phyloP scores from a whole-genome alignment of 2,113 vertebrate genomes.

The Chloroceryle aenea region DNA sequence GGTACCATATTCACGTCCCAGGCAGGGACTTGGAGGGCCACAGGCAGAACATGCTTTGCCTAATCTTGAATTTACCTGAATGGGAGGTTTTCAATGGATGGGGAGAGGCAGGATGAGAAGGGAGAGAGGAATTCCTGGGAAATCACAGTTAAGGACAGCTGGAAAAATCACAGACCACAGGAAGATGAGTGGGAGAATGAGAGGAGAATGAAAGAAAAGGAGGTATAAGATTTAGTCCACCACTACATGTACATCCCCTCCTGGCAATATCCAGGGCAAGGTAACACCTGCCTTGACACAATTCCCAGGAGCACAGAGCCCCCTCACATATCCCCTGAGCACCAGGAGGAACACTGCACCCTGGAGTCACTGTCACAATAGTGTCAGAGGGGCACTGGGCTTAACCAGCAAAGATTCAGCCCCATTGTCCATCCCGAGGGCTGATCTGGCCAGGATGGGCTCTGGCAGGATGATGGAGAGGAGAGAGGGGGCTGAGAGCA shows the following conservation, averaged over 20 bases:
- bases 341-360: neutral
- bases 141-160: neutral
- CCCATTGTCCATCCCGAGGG: neutral
- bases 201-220: neutral
- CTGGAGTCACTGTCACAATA: neutral
- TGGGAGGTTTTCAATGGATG: neutral
- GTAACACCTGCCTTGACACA: neutral
- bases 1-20: neutral
- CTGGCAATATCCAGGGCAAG: neutral
- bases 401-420: neutral
- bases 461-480: neutral
- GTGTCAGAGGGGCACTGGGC: fast-evolving
- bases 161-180: neutral
- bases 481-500: neutral
- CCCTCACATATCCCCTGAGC: fast-evolving
- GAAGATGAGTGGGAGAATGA: neutral
- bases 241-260: fast-evolving
- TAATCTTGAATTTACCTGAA: neutral
- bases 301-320: fast-evolving
- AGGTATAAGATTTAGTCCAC: neutral
- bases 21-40: neutral
- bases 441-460: neutral
- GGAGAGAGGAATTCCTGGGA: neutral
- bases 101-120: neutral
- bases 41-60: neutral